A percentile compares a stretch with the other conserved stretches of the same genome.
These are phyloP conservation scores for Tenualosa thibaudeaui DNA, from an alignment of 2,797 vertebrate genomes.

Conservation along the genomic window DNA sequence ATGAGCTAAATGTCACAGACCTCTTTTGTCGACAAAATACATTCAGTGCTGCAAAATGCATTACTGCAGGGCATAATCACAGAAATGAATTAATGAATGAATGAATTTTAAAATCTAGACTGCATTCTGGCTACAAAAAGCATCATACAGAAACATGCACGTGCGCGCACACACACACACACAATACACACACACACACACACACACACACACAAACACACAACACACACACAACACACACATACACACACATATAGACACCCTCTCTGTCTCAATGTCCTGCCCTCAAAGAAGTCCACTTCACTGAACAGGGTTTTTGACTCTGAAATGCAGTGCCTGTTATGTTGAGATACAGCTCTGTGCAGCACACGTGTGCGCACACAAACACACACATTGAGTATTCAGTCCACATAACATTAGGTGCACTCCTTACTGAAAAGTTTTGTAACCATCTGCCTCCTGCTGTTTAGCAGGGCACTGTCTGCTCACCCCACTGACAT, in stretches of 20 bases:
- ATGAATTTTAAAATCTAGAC: no score
- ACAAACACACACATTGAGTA: not conserved
- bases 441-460: not conserved
- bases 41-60: not conserved
- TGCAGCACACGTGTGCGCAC: not conserved
- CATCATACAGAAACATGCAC: not conserved
- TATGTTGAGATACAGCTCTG: not conserved
- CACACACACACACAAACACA: slow-evolving; percentile 19
- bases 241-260: not conserved
- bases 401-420: not conserved
- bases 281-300: not conserved
- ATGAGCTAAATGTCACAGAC: not conserved
- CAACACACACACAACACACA: not conserved
- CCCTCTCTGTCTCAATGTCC: not conserved
- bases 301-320: not conserved
- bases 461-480: not conserved
- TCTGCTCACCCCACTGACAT: slow-evolving; percentile 30
- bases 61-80: not conserved
- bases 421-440: not conserved
- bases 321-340: not conserved
- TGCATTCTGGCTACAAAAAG: no score
- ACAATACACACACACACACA: not conserved
- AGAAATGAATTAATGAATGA: no score
- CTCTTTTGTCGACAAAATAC: not conserved
- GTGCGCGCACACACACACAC: not conserved